Conservation (phyloP, 2,888 invertebrate genomes). For the Scaeva pyrastri region DNA sequence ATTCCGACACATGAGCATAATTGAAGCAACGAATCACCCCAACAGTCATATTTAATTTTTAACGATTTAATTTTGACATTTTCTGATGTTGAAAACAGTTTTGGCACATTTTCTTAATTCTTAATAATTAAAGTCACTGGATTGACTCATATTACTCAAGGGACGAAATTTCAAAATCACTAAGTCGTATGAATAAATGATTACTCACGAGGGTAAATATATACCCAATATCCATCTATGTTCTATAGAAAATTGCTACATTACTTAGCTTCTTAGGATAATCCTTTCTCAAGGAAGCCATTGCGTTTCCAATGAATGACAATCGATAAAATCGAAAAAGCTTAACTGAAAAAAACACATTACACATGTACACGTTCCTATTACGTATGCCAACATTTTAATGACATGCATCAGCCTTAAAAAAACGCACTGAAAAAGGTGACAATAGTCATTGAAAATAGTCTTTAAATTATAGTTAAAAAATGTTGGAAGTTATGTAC, state of each 20-base stretch:
- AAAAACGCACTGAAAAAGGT: slow-evolving; percentile 12
- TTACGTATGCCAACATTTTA: not conserved
- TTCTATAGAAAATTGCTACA: not conserved
- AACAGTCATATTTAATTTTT: no score
- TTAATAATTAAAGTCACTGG: no score
- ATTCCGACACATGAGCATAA: no score
- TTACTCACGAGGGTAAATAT: not conserved
- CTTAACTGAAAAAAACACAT: slow-evolving; percentile 7
- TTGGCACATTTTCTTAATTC: no score
- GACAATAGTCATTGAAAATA: slow-evolving; percentile 18
- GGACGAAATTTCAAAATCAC: no score
- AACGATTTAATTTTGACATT: no score
- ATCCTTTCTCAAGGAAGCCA: slow-evolving; percentile 53
- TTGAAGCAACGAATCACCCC: no score
- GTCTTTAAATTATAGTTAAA: slow-evolving; percentile 38
- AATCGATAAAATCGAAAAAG: slow-evolving; percentile 54
- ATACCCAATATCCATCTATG: no score
- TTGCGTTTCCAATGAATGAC: not conserved
- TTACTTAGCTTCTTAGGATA: not conserved
- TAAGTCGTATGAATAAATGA: not conserved
- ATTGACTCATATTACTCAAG: no score
- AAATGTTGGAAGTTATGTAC: slow-evolving; percentile 32
- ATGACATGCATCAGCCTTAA: not conserved
- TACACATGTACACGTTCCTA: not conserved
- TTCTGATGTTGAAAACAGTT: no score